Conservation (phyloP, 2,113 vertebrate species). For the Lagopus leucura region DNA sequence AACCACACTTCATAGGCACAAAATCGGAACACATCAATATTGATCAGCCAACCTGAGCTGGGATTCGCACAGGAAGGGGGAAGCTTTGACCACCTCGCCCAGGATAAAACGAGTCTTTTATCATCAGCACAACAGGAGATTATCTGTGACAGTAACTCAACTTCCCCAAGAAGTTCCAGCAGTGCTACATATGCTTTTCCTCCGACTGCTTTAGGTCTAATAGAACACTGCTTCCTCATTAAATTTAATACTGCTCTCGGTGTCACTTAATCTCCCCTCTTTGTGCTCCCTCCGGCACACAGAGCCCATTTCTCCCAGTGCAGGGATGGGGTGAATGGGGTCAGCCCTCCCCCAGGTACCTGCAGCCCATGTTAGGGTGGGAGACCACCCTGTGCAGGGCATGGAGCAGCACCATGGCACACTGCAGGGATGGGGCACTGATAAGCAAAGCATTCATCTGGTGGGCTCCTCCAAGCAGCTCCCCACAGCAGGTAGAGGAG, state of each 20-base stretch:
- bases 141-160: fast-evolving
- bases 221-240: fast-evolving
- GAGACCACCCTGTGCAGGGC: too few species aligned
- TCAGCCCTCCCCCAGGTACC: neutral
- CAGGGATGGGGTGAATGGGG: neutral
- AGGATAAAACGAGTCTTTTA: fast-evolving
- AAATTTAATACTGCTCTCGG: fast-evolving
- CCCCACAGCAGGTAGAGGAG: fast-evolving
- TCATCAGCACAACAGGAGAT: fast-evolving
- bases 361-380: neutral
- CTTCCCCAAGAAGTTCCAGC: fast-evolving
- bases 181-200: fast-evolving
- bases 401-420: neutral
- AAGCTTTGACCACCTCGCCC: fast-evolving
- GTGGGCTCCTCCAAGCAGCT: neutral
- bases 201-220: fast-evolving
- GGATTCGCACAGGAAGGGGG: fast-evolving
- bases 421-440: neutral
- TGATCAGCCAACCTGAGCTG: fast-evolving
- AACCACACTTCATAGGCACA: fast-evolving
- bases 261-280: fast-evolving
- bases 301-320: neutral
- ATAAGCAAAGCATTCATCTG: fast-evolving
- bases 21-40: fast-evolving
- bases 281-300: too few species aligned